Conservation (phyloP, 2,113 vertebrate species). For the Brienomyrus brachyistius region DNA sequence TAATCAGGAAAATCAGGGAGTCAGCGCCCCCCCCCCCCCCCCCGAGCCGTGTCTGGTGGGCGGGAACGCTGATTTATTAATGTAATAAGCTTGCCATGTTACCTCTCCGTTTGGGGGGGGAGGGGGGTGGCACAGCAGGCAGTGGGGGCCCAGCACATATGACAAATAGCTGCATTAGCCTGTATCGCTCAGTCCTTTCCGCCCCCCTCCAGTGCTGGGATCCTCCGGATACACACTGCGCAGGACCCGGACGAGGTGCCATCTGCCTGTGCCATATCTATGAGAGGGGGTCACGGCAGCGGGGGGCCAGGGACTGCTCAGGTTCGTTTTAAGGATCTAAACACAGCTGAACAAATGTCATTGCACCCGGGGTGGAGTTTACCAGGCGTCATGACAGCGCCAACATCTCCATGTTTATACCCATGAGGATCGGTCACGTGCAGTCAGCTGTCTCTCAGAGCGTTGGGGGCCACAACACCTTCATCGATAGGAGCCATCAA, state of each 20-base stretch:
- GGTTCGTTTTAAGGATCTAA: not conserved
- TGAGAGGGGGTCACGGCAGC: slow-evolving; percentile 47
- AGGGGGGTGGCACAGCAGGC: not conserved
- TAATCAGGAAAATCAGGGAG: not conserved
- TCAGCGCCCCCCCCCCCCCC: not conserved
- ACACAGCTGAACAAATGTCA: not conserved
- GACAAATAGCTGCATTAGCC: slow-evolving; percentile 86
- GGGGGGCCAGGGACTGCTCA: slow-evolving; percentile 23
- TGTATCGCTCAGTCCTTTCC: slow-evolving; percentile 63
- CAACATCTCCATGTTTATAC: not conserved
- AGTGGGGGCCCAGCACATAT: slow-evolving; percentile 35
- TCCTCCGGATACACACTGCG: slow-evolving; percentile 42
- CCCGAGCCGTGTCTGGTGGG: slow-evolving; percentile 31
- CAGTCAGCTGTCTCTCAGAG: not conserved
- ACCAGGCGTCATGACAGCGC: not conserved
- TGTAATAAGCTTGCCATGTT: slow-evolving; percentile 57
- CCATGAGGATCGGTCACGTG: not conserved
- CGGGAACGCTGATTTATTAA: slow-evolving; percentile 74
- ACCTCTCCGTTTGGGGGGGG: not conserved
- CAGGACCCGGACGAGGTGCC: slow-evolving; percentile 52
- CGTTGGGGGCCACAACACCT: not conserved
- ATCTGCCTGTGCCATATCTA: slow-evolving; percentile 50
- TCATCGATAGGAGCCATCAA: slow-evolving; percentile 77
- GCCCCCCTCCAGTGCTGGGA: slow-evolving; percentile 31
- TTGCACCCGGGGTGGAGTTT: not conserved